Percentiles rank a stretch among this genome's conserved stretches.
Conservation (phyloP, 2,113 vertebrate species). For the Myotis yumanensis region DNA sequence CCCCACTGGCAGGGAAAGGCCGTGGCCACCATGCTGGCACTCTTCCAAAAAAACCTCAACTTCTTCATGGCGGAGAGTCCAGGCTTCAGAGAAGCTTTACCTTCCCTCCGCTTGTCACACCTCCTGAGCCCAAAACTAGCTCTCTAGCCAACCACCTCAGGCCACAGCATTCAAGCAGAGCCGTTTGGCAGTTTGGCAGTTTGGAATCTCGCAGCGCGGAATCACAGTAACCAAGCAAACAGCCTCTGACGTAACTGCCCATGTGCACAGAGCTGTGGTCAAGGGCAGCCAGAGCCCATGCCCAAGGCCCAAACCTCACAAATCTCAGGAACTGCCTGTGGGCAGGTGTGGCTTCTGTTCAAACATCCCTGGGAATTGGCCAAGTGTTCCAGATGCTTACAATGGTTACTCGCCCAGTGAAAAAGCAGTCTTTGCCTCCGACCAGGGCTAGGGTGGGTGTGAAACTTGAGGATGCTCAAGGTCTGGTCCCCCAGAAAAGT, state of each 20-base stretch:
- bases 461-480: not conserved
- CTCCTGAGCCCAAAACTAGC: no score
- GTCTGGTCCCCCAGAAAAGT: no score
- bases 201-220: accelerated
- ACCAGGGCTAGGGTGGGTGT: not conserved
- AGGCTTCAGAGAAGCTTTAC: not conserved
- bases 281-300: constrained; percentile 82
- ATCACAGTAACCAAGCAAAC: constrained; percentile 65
- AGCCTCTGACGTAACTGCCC: accelerated
- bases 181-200: no score
- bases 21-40: constrained; percentile 10
- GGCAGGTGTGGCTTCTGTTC: accelerated
- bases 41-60: constrained; percentile 88
- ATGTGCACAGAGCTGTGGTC: accelerated
- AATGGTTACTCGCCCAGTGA: not conserved
- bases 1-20: no score
- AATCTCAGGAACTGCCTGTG: accelerated
- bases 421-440: not conserved
- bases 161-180: constrained; percentile 78
- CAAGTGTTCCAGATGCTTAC: accelerated
- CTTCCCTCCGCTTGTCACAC: accelerated
- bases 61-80: constrained; percentile 86
- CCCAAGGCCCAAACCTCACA: constrained; percentile 69
- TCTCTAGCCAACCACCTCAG: constrained; percentile 70
- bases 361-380: accelerated